A percentile compares a stretch with the other conserved stretches of the same genome.
Evolutionary conservation across 2,888 invertebrate genomes (phyloP).

Genomic region (Pardosa pseudoannulata): DNA sequence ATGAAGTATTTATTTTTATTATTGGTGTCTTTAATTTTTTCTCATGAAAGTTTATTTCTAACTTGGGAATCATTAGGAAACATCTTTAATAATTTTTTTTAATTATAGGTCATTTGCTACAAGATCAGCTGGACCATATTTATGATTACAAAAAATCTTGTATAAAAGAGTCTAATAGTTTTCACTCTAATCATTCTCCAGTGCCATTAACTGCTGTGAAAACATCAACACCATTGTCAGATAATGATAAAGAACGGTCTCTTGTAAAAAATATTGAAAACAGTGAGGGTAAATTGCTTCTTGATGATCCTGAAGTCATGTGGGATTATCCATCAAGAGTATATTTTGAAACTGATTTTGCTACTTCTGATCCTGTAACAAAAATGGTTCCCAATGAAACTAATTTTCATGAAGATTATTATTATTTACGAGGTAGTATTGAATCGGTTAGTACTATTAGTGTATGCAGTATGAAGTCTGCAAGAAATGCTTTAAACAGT

Average conservation of each 20-base stretch:
- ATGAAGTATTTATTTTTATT: too few species aligned
- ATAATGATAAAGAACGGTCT: slow-evolving; percentile 3
- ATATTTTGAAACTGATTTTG: slow-evolving; percentile 78
- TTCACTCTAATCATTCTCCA: not conserved
- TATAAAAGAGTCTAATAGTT: not conserved
- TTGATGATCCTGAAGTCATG: slow-evolving; percentile 62
- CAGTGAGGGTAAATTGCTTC: slow-evolving; percentile 41
- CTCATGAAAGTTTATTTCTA: too few species aligned
- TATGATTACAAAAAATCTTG: not conserved
- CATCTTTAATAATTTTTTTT: too few species aligned
- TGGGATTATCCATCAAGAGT: slow-evolving; percentile 74
- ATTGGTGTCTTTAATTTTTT: too few species aligned
- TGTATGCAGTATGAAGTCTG: slow-evolving; percentile 48
- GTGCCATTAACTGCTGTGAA: slow-evolving; percentile 13
- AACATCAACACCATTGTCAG: slow-evolving; percentile 44
- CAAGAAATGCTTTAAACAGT: not conserved
- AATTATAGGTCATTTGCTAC: slow-evolving; percentile 32
- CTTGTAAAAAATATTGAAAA: slow-evolving; percentile 6
- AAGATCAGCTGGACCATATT: not conserved
- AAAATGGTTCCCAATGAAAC: slow-evolving; percentile 75
- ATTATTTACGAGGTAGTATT: slow-evolving; percentile 8
- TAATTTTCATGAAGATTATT: not conserved
- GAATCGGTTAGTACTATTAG: slow-evolving; percentile 65
- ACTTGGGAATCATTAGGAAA: too few species aligned
- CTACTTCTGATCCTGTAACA: slow-evolving; percentile 77